Base-by-base conservation (phyloP, 2,888 invertebrate species). In the Dryobota labecula region DNA sequence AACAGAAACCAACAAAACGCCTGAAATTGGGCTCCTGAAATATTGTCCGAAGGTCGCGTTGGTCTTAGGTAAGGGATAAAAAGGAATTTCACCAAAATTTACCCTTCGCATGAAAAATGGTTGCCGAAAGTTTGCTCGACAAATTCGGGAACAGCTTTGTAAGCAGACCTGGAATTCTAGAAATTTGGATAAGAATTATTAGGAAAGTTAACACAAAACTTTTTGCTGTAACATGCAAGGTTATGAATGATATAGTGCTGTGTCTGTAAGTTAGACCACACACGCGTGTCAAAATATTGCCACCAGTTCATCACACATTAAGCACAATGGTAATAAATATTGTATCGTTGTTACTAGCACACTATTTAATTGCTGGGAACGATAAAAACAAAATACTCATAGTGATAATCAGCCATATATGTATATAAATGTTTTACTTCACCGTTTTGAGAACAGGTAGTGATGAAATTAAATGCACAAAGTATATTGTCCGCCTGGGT, bases 51-150 rank as follows among this genome's bases (percentile, higher is more conserved):
- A 77, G 66, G 73, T 53, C 60, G 49, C 69, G 74, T 80, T 86
- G 74, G 76, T 77, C 85, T 84, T 86, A 80, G 85, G 86, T 85
- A 86, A 85, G 86, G 86, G 85, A 84, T 85, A 86, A 82, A 84
- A 85, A 78, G 80, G 80, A 82, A 74, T 77, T 78, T 77, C 49
- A 47, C 78, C 73, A 71, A 84, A 82, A 78, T 79, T 86, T 70
- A 84, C 77, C 85, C 83, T 76, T 76, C 78, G 63, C 67, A 77
- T 86, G 78, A 86, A 76, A 82, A 86, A 85, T 84, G 78, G 74
- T 64, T 43, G n/a, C 56, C 57, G 41, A 73, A 81, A 83, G 76
- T 81, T 85, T 53, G 65, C 69, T 64, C 70, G 66, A 78, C 80
- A 63, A 78, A 76, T 83, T 60, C 61, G 30, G 67, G 56, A 49